Percentiles rank a stretch among this genome's conserved stretches.
phyloP scores from a whole-genome alignment of 2,888 invertebrate genomes.

The Philhelius pedissequus region DNA sequence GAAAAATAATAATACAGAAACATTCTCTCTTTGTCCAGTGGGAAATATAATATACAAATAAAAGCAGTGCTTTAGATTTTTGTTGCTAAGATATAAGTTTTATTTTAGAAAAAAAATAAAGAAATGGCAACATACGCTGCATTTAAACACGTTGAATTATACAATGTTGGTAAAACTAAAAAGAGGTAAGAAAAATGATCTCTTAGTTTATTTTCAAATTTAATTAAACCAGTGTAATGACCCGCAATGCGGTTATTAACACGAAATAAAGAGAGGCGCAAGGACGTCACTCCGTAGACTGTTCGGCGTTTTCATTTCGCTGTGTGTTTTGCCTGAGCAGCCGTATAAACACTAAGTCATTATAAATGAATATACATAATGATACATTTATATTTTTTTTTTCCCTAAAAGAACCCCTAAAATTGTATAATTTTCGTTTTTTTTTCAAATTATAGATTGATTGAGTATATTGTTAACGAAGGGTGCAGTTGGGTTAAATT shows the following conservation, averaged over 20 bases:
- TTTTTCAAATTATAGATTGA: neutral
- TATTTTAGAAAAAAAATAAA: constrained; percentile 37
- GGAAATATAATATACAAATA: constrained; percentile 44
- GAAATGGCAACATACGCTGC: constrained; percentile 94
- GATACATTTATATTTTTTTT: too few relatives aligned
- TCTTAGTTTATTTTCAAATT: neutral
- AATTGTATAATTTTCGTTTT: constrained; percentile 4
- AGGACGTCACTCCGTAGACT: constrained; percentile 26
- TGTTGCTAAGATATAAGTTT: constrained; percentile 24
- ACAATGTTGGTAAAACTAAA: constrained; percentile 95
- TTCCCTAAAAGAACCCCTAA: neutral
- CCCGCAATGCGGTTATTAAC: constrained; percentile 40
- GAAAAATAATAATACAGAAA: constrained; percentile 17
- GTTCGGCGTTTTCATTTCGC: neutral
- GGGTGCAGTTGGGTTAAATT: constrained; percentile 29
- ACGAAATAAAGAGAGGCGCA: neutral
- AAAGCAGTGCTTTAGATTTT: constrained; percentile 36
- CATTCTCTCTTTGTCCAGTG: constrained; percentile 23
- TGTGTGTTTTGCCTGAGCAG: neutral
- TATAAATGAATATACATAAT: too few relatives aligned
- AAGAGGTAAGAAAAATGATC: constrained; percentile 85
- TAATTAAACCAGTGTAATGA: constrained; percentile 43
- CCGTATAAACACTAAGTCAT: constrained; percentile 5
- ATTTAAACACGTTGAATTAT: constrained; percentile 95
- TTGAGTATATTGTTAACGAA: neutral